Evolutionary conservation across 2,797 vertebrate species (phyloP).

Genomic region (Remorina albescens): DNA sequence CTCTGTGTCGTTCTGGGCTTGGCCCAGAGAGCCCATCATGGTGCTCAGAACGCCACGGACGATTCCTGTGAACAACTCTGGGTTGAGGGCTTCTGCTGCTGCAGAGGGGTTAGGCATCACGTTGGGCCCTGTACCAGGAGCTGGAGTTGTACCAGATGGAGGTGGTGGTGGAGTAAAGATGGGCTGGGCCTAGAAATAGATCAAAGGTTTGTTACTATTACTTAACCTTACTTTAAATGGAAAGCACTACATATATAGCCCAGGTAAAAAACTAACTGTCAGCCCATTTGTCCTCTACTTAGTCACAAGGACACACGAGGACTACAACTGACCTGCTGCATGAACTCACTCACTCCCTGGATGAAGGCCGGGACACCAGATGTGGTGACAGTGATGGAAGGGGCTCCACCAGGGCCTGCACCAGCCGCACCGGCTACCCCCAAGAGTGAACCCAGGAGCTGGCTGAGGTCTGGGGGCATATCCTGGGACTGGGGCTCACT

Average conservation of each 20-base stretch:
- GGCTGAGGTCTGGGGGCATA: slow-evolving; percentile 81
- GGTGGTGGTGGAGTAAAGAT: slow-evolving; percentile 70
- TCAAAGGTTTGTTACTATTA: background rate
- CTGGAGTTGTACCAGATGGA: slow-evolving; percentile 44
- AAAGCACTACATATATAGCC: background rate
- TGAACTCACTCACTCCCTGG: slow-evolving; percentile 91
- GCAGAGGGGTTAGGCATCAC: slow-evolving; percentile 44
- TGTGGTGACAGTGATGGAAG: slow-evolving; percentile 90
- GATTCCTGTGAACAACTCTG: slow-evolving; percentile 92
- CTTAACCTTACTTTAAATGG: background rate
- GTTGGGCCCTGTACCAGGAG: slow-evolving; percentile 42
- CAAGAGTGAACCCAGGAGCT: slow-evolving; percentile 88
- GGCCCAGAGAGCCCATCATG: slow-evolving; percentile 92
- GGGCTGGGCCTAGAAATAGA: slow-evolving; percentile 76
- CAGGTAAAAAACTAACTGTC: background rate
- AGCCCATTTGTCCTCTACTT: slow-evolving; percentile 3
- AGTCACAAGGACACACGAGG: background rate
- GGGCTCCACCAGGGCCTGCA: slow-evolving; percentile 62
- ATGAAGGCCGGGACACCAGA: slow-evolving; percentile 91
- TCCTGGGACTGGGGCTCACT: slow-evolving; percentile 79
- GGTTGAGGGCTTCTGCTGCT: slow-evolving; percentile 85
- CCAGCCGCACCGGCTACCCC: slow-evolving; percentile 78
- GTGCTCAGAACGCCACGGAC: slow-evolving; percentile 92
- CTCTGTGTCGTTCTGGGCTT: slow-evolving; percentile 90
- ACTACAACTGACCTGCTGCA: slow-evolving; percentile 89